Evolutionary conservation across 92 coral and sea anemone genomes (phyloP).

Genomic region (Micromussa lordhowensis): DNA sequence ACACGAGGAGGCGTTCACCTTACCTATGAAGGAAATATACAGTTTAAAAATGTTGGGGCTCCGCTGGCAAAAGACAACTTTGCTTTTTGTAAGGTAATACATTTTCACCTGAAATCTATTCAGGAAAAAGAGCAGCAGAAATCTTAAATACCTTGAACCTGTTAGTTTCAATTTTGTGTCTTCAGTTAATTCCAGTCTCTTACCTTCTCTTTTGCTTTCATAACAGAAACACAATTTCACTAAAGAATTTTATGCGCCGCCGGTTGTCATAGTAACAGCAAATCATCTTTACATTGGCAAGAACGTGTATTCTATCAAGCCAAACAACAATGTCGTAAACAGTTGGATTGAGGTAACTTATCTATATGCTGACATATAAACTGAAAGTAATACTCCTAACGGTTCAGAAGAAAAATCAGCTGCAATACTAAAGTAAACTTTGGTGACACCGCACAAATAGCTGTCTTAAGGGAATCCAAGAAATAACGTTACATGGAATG

Average conservation of each 20-base stretch:
- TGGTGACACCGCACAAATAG: too few species aligned
- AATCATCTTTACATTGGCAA: slow-evolving; percentile 57
- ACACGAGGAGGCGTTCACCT: slow-evolving; percentile 9
- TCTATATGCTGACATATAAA: background rate
- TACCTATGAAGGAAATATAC: slow-evolving; percentile 32
- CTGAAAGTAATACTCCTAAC: too few species aligned
- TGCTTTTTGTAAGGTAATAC: slow-evolving; percentile 55
- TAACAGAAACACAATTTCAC: slow-evolving; percentile 63
- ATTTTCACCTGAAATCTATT: background rate
- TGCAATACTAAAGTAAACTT: background rate
- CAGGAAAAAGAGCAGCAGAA: too few species aligned
- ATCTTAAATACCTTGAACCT: too few species aligned
- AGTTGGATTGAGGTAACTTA: slow-evolving; percentile 59
- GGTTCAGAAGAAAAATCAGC: too few species aligned
- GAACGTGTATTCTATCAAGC: too few species aligned
- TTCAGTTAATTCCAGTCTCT: too few species aligned
- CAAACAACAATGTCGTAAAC: slow-evolving; percentile 58
- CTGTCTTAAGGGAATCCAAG: too few species aligned
- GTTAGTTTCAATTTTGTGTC: too few species aligned
- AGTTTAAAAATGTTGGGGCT: slow-evolving; percentile 40
- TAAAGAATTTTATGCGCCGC: slow-evolving; percentile 63
- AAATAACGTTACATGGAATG: too few species aligned
- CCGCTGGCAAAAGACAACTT: slow-evolving; percentile 62
- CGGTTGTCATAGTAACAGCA: slow-evolving; percentile 69
- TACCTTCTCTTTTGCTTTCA: background rate